Evolutionary conservation across 2,888 invertebrate species (phyloP).

Genomic region (Lepidochrysops patricia): DNA sequence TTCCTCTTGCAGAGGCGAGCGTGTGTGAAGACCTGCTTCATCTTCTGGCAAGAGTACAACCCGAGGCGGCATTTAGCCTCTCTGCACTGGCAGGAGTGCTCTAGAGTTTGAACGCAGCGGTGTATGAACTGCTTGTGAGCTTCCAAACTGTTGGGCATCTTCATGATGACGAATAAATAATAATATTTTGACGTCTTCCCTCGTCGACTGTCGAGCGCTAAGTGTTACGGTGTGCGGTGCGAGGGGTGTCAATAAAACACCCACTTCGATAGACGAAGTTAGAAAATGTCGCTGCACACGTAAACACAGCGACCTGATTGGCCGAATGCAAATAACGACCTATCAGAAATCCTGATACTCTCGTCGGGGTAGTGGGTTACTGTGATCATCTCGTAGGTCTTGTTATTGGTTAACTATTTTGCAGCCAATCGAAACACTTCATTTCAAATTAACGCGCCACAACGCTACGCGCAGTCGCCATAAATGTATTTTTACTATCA

Average conservation of each 20-base stretch:
- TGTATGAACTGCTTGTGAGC: neutral
- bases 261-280: neutral
- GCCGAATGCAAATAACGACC: neutral
- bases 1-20: neutral
- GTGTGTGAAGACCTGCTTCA: neutral
- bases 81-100: neutral
- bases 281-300: neutral
- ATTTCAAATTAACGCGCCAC: neutral
- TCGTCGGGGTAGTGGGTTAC: too few relatives aligned
- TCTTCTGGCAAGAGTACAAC: slow-evolving; percentile 3
- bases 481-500: neutral
- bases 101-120: slow-evolving; percentile 1
- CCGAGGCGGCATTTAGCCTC: neutral
- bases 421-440: neutral
- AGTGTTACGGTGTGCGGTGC: neutral
- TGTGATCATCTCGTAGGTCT: neutral
- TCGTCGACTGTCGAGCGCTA: neutral
- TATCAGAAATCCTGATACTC: too few relatives aligned
- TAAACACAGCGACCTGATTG: neutral
- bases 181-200: slow-evolving; percentile 14
- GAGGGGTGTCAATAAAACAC: neutral
- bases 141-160: neutral
- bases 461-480: neutral
- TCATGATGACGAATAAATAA: neutral
- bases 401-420: neutral